A percentile compares a stretch with the other conserved stretches of the same genome.
Evolutionary conservation across 2,797 vertebrate species (phyloP).

Genomic region (Spheniscus humboldti): DNA sequence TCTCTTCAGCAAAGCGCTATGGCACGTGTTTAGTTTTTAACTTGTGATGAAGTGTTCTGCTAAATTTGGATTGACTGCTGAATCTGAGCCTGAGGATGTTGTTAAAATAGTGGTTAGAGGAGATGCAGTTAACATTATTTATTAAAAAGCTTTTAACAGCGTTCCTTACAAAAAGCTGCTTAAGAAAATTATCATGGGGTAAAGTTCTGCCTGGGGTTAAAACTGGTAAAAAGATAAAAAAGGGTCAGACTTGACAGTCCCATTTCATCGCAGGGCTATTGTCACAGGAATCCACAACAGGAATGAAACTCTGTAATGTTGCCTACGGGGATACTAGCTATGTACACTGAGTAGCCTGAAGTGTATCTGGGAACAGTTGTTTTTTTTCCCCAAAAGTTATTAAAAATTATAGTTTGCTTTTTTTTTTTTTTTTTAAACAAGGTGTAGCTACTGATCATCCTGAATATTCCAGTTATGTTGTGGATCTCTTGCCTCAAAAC

Average conservation of each 20-base stretch:
- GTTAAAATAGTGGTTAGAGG: neutral
- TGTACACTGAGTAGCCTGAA: neutral
- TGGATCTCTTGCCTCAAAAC: neutral
- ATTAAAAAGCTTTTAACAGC: conserved; percentile 32
- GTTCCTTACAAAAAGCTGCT: neutral
- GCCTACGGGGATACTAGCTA: neutral
- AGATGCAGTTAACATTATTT: conserved; percentile 33
- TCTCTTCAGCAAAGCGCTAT: neutral
- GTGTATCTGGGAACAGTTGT: neutral
- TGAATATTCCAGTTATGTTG: neutral
- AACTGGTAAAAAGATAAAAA: neutral
- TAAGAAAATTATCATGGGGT: neutral
- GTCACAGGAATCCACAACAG: neutral
- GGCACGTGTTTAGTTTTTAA: neutral
- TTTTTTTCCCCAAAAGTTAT: neutral
- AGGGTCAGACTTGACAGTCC: neutral
- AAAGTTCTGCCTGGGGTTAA: neutral
- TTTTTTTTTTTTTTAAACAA: neutral
- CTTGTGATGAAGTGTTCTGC: neutral
- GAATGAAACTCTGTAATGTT: neutral
- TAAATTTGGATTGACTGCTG: neutral
- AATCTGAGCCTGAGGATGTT: neutral
- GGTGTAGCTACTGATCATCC: neutral
- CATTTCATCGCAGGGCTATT: neutral
- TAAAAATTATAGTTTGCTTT: neutral